phyloP scores from a whole-genome alignment of 2,888 invertebrate species.

The Parthenolecanium corni region DNA sequence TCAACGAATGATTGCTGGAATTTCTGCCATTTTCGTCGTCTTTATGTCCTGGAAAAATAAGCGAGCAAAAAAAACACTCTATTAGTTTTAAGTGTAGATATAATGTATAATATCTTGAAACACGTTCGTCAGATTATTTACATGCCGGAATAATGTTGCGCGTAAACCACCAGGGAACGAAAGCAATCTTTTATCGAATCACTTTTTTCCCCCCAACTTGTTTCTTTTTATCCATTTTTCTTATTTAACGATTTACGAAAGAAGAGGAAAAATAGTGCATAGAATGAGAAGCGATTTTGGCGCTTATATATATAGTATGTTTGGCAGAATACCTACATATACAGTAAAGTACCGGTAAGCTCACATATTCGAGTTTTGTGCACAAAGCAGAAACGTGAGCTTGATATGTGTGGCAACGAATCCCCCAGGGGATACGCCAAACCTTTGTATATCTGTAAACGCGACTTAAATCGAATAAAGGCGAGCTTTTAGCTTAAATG shows the following conservation, averaged over 20 bases:
- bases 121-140: no score
- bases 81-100: no score
- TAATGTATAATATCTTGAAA: no score
- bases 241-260: not conserved
- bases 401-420: slow-evolving; percentile 24
- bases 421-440: slow-evolving; percentile 11
- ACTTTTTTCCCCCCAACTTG: no score
- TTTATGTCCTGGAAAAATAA: slow-evolving; percentile 61
- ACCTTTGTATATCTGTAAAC: slow-evolving; percentile 28
- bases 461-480: slow-evolving; percentile 26
- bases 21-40: slow-evolving; percentile 68
- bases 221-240: no score
- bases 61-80: slow-evolving; percentile 21
- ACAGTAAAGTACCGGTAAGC: no score
- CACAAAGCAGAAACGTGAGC: slow-evolving; percentile 25
- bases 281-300: slow-evolving; percentile 13
- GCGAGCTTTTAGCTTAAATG: slow-evolving; percentile 27
- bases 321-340: no score
- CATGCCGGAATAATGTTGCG: no score
- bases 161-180: no score
- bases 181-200: no score
- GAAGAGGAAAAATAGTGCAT: not conserved
- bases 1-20: slow-evolving; percentile 34
- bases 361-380: slow-evolving; percentile 4
- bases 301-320: not conserved